Base-by-base conservation (phyloP, 2,797 vertebrate genomes). In the Micrastur ruficollis region DNA sequence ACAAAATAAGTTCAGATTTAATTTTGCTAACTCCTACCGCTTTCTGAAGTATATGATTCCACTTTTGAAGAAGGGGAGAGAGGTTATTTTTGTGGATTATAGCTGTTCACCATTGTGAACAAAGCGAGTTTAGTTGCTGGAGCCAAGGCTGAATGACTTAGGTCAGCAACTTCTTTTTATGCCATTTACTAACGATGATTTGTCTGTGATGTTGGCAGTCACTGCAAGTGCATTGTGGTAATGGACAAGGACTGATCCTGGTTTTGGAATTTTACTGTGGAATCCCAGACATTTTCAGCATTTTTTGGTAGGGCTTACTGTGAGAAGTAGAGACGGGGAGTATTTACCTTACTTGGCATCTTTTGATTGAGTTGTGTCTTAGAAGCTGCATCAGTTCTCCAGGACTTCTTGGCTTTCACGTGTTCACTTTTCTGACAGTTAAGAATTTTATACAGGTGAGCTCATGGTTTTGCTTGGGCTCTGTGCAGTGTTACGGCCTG, bases 401-500 rank as follows among this genome's bases (percentile, higher is more conserved):
- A n/a, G 62, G 71, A 81, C 66, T 46, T 71, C 81, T n/a, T 3
- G 9, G 34, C 47, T 67, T 65, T 86, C 75, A 23, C 11, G 6
- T 21, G 26, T 70, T 91, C 0, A 14, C 42, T 91, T 73, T 67
- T 86, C 31, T 95, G 81, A 59, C 15, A 5, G 34, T 58, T 38
- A 7, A 29, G 67, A 29, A 14, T 63, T 52, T 26, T 55, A 2
- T 40, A 2, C 14, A 3, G 0, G 2, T 10, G 50, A 72, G 31
- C 17, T 44, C 1, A 4, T 74, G 70, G 19, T 59, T 90, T 66
- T 47, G 49, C 61, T 56, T 76, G 84, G 66, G 56, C 38, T 6
- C 32, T n/a, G 38, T 66, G 63, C 18, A 5, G 94, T 96, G 82
- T 59, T 32, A 12, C 20, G 97, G 98, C 96, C 98, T 98, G 44